phyloP scores from a whole-genome alignment of 2,113 vertebrate species.

The Falcunculus frontatus region DNA sequence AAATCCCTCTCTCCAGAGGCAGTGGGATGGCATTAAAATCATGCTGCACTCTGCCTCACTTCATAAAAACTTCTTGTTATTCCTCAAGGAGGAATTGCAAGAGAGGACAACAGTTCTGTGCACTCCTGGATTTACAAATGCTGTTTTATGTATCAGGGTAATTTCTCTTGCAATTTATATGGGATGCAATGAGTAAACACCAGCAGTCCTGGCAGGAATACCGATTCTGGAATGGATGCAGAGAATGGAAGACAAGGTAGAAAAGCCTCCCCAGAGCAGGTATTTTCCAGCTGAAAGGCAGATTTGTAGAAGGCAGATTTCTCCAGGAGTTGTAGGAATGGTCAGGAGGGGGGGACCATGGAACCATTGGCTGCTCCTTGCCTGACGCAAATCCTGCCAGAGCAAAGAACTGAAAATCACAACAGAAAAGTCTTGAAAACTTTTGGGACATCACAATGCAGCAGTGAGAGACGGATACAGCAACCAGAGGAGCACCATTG shows the following conservation, averaged over 20 bases:
- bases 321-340: not conserved
- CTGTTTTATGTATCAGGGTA: not conserved
- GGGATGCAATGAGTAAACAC: not conserved
- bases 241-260: not conserved
- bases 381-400: not conserved
- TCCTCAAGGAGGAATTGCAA: not conserved
- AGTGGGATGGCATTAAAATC: not conserved
- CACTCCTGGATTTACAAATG: not conserved
- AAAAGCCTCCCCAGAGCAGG: not conserved
- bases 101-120: not conserved
- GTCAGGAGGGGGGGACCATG: fast-evolving
- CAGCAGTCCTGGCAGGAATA: not conserved
- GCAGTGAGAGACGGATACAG: not conserved
- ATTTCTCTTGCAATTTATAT: not conserved
- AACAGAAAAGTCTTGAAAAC: not conserved
- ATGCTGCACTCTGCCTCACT: not conserved
- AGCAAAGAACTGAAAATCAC: not conserved
- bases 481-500: not conserved
- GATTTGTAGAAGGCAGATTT: not conserved
- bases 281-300: not conserved
- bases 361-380: not conserved
- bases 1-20: not conserved
- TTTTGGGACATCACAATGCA: not conserved
- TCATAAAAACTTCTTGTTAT: not conserved
- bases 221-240: not conserved